Evolutionary conservation across 2,113 vertebrate species (phyloP).

Genomic region (Maccullochella peelii): DNA sequence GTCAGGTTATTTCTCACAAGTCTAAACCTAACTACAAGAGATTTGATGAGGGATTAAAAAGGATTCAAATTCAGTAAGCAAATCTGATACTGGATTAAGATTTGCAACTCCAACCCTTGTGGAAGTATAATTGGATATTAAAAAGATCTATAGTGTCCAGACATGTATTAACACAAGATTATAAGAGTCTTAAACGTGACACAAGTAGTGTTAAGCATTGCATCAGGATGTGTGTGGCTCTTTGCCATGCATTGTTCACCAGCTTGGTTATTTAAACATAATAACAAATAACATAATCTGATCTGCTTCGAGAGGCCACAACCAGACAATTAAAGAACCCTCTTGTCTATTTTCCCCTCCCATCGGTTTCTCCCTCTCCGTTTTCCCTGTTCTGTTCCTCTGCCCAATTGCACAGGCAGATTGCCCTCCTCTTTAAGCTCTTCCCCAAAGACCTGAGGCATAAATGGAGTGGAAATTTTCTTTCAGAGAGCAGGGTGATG

Average conservation of each 20-base stretch:
- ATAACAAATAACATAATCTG: conserved; percentile 38
- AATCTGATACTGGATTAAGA: not conserved
- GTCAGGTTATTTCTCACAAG: not conserved
- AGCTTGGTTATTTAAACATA: conserved; percentile 45
- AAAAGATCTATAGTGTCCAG: not conserved
- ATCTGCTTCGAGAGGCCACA: conserved; percentile 35
- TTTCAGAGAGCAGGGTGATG: conserved; percentile 33
- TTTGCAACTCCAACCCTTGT: not conserved
- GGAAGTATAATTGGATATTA: not conserved
- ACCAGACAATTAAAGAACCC: conserved; percentile 25
- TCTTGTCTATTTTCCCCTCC: not conserved
- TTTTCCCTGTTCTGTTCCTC: not conserved
- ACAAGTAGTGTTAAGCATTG: not conserved
- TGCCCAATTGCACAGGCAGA: conserved; percentile 29
- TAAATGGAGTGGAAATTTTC: conserved; percentile 63
- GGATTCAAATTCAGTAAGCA: not conserved
- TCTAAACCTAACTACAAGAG: not conserved
- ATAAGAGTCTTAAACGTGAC: not conserved
- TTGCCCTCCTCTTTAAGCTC: conserved; percentile 7
- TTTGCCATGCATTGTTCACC: conserved; percentile 33
- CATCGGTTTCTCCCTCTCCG: not conserved
- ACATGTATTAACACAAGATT: conserved; percentile 16
- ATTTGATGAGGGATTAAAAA: not conserved
- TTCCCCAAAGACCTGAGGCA: conserved; percentile 41
- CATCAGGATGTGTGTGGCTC: conserved; percentile 10